A percentile compares a stretch with the other conserved stretches of the same genome.
phyloP scores from a whole-genome alignment of 1,140 invertebrate genomes.

The Calycopis cecrops region DNA sequence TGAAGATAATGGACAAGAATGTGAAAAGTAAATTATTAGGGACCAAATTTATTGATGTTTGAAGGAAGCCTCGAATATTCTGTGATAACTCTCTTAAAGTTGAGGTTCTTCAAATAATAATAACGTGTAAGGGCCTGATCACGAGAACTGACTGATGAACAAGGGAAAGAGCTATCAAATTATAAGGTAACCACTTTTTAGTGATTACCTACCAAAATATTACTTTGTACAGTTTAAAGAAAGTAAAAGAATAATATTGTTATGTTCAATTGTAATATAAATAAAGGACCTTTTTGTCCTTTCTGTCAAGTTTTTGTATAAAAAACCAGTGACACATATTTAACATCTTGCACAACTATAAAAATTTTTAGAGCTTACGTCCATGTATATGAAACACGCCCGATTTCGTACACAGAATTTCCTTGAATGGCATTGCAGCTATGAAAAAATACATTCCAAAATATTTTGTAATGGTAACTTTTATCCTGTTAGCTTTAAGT shows the following conservation, averaged over 20 bases:
- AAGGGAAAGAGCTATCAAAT: no score
- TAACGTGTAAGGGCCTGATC: constrained; percentile 30
- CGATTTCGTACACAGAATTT: background rate
- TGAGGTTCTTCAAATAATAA: constrained; percentile 62
- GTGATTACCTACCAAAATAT: no score
- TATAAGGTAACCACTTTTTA: no score
- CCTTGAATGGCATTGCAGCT: constrained; percentile 55
- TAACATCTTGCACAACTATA: background rate
- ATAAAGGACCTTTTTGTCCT: background rate
- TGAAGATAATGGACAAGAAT: no score
- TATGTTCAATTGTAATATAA: background rate
- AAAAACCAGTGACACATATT: constrained; percentile 1
- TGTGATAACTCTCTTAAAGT: constrained; percentile 70
- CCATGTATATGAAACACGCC: background rate
- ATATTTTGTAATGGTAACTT: constrained; percentile 34
- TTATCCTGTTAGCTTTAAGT: constrained; percentile 46
- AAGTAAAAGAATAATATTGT: no score
- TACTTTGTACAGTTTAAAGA: no score
- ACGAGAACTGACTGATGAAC: no score
- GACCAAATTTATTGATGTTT: constrained; percentile 50
- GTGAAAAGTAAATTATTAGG: constrained; percentile 18
- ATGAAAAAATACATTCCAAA: constrained; percentile 47
- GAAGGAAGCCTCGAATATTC: constrained; percentile 64
- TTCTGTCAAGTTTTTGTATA: background rate
- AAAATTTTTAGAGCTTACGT: background rate